Evolutionary conservation across 2,888 invertebrate species (phyloP), one percentile per base, ranked within the genome.

Genomic region (Diogma glabrata): DNA sequence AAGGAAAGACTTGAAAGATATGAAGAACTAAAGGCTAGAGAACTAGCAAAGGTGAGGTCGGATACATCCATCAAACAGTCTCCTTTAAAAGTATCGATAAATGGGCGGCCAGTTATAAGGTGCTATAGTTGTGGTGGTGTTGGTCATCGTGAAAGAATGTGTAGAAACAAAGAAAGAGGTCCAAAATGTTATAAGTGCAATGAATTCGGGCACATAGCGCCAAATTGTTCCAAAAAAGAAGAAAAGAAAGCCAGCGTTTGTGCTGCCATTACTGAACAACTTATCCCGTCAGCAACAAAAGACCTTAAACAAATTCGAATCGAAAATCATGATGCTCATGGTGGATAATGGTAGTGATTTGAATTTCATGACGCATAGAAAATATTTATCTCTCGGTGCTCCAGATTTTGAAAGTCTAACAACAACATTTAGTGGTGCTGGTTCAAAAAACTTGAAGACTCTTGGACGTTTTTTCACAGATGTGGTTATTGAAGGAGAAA

Each of bases 101-200:
- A 16, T 16, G 14, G 10, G 17, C 14, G 40, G 10, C 10, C 40
- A 17, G 16, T 40, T n/a, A n/a, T n/a, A n/a, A n/a, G n/a, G n/a
- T n/a, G n/a, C n/a, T n/a, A n/a, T n/a, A n/a, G n/a, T n/a, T n/a
- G n/a, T n/a, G n/a, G n/a, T n/a, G n/a, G n/a, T n/a, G n/a, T n/a
- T n/a, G n/a, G n/a, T n/a, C n/a, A n/a, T n/a, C n/a, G n/a, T n/a
- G n/a, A n/a, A n/a, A n/a, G n/a, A n/a, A n/a, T n/a, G 19, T 55
- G 56, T n/a, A 40, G 20, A 3, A 20, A 30, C 4, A 48, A 48
- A 30, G 20, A 22, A n/a, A 60, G 59, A 49, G 63, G 58, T 14
- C 54, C 59, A 4, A 64, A 64, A 54, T 64, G 64, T 51, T 65
- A 64, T 45, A 58, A 45, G 49, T 64, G 63, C 46, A 57, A 60